A percentile compares a stretch with the other conserved stretches of the same genome.
Conservation (phyloP, 2,113 vertebrate genomes). For the Psephotus haematonotus region DNA sequence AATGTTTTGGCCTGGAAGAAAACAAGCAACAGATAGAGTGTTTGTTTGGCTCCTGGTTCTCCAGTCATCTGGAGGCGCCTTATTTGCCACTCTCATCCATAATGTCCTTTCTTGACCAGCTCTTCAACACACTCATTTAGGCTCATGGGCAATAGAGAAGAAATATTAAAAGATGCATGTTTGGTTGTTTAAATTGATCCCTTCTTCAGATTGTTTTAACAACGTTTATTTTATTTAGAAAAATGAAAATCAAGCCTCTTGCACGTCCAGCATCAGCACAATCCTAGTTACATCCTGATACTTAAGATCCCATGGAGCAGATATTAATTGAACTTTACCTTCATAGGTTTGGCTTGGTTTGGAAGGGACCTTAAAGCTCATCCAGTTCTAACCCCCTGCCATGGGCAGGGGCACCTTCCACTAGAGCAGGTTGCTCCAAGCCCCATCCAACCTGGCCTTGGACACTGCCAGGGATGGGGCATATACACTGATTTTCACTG, state of each 20-base stretch:
- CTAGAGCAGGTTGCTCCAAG: background rate
- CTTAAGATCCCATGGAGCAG: background rate
- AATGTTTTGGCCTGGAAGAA: conserved; percentile 62
- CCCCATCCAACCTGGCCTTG: background rate
- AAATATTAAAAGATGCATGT: background rate
- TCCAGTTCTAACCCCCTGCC: background rate
- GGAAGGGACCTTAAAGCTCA: background rate
- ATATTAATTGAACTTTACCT: conserved; percentile 30
- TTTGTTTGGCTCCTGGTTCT: conserved; percentile 54
- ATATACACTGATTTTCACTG: background rate
- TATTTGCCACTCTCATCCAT: conserved; percentile 37
- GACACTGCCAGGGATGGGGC: background rate
- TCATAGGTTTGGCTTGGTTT: background rate
- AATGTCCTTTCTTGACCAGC: conserved; percentile 17
- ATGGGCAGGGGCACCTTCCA: background rate
- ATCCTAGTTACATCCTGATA: background rate
- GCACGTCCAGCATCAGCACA: background rate
- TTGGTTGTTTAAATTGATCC: background rate
- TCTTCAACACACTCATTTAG: conserved; percentile 5
- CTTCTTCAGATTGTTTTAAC: background rate
- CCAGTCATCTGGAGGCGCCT: conserved; percentile 36
- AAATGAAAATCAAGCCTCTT: background rate
- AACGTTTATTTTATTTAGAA: background rate
- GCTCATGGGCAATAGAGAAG: background rate
- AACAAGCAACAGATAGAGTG: conserved; percentile 58